Conservation (phyloP, 2,113 vertebrate genomes). For the Odobenus rosmarus region DNA sequence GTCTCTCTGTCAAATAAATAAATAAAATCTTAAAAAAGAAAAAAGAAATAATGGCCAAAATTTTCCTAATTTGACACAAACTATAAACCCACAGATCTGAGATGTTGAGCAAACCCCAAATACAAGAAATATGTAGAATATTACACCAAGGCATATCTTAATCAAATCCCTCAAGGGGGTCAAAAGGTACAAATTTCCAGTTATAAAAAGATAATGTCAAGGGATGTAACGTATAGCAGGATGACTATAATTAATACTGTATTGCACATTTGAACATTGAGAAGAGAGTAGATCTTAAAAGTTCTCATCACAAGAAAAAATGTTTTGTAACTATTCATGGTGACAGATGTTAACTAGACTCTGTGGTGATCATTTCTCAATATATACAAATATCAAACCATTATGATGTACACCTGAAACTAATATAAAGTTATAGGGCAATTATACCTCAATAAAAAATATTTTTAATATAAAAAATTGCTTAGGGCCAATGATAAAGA, state of each 20-base stretch:
- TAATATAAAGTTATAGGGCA: neutral
- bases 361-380: neutral
- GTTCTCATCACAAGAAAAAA: neutral
- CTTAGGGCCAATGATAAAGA: neutral
- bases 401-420: neutral
- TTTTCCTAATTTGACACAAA: neutral
- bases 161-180: neutral
- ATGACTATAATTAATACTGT: neutral
- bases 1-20: too few species aligned
- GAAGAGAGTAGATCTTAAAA: neutral
- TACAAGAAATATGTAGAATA: neutral
- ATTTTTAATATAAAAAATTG: neutral
- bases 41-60: neutral
- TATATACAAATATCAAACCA: neutral
- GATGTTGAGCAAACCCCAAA: neutral
- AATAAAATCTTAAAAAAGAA: too few species aligned
- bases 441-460: neutral
- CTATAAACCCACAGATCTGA: neutral
- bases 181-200: neutral
- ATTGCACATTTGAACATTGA: neutral
- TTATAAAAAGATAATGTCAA: neutral
- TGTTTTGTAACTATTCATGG: neutral
- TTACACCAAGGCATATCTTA: neutral
- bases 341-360: neutral
- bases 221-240: neutral